Evolutionary conservation across 2,888 invertebrate species (phyloP).

Genomic region (Oxytorus armatus): DNA sequence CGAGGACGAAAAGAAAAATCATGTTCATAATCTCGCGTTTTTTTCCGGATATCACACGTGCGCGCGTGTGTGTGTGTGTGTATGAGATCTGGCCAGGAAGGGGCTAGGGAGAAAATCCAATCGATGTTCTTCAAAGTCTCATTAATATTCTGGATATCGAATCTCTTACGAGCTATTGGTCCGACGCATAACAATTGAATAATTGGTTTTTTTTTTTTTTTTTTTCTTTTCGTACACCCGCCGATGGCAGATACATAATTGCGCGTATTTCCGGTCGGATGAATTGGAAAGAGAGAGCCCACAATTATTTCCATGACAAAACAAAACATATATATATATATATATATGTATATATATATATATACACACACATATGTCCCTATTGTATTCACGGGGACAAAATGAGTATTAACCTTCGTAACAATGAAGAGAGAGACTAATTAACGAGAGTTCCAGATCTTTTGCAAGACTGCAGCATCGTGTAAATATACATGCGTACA

Average conservation of each 20-base stretch:
- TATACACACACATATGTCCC: slow-evolving; percentile 8
- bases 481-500: slow-evolving; percentile 57
- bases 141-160: slow-evolving; percentile 41
- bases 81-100: too few relatives aligned
- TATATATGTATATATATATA: too few relatives aligned
- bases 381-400: slow-evolving; percentile 41
- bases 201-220: slow-evolving; percentile 15
- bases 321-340: neutral
- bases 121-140: slow-evolving; percentile 49
- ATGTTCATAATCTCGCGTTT: slow-evolving; percentile 16
- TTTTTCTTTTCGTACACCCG: neutral
- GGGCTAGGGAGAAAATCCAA: too few relatives aligned
- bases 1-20: neutral
- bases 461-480: slow-evolving; percentile 57
- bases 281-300: slow-evolving; percentile 2
- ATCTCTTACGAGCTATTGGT: slow-evolving; percentile 10
- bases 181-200: slow-evolving; percentile 2
- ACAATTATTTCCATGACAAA: slow-evolving; percentile 61
- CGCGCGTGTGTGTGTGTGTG: neutral
- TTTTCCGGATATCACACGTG: neutral
- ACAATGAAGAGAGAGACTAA: slow-evolving; percentile 50
- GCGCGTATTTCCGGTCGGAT: neutral
- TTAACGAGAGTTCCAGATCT: slow-evolving; percentile 55
- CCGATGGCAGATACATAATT: neutral
- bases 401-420: slow-evolving; percentile 48